These are phyloP conservation scores for Campoplex nolae DNA, from an alignment of 2,888 invertebrate genomes.

Conservation along the genomic window DNA sequence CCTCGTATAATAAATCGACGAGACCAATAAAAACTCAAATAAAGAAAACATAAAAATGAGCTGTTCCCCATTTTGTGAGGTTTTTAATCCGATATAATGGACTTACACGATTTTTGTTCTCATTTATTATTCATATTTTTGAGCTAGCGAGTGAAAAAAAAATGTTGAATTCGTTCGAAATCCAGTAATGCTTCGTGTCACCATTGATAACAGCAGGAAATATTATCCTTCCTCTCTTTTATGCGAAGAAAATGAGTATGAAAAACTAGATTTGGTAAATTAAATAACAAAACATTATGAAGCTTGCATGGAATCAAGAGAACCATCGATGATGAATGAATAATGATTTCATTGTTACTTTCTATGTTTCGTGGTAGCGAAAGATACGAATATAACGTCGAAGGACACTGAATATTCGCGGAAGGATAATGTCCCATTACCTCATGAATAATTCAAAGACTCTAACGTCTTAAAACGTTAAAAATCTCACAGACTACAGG, in stretches of 20 bases:
- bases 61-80: neutral
- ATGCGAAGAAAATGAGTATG: neutral
- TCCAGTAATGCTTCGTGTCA: too few species aligned
- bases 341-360: neutral
- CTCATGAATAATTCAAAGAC: conserved; percentile 54
- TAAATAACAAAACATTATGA: neutral
- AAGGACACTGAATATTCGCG: conserved; percentile 55
- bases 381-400: conserved; percentile 13
- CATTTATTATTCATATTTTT: too few species aligned
- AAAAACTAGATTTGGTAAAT: neutral
- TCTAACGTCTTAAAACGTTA: conserved; percentile 37
- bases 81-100: neutral
- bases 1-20: neutral
- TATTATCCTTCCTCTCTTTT: neutral
- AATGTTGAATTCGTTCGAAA: too few species aligned
- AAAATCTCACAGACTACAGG: neutral
- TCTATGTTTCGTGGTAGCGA: conserved; percentile 19
- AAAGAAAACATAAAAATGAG: neutral
- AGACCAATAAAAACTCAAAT: neutral
- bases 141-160: too few species aligned
- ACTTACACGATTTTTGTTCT: too few species aligned
- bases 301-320: neutral
- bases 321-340: neutral
- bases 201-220: too few species aligned
- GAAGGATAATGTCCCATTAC: conserved; percentile 28